These are phyloP conservation scores for Myotis daubentonii DNA, from an alignment of 2,797 vertebrate species.

Conservation along the genomic window DNA sequence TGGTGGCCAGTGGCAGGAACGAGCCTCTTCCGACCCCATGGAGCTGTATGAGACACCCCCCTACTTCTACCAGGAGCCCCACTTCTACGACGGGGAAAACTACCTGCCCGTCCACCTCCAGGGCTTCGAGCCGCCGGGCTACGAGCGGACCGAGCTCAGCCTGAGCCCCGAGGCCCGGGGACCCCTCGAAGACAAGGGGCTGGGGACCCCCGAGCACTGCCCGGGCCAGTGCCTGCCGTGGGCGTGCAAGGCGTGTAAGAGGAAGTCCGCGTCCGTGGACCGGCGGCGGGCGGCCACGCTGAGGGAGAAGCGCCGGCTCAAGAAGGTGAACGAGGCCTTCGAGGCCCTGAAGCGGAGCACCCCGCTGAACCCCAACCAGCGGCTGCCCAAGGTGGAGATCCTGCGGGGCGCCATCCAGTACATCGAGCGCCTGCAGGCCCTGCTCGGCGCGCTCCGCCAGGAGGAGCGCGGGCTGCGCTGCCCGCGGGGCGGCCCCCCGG, in stretches of 20 bases:
- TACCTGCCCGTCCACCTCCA: conserved; percentile 93
- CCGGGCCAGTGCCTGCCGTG: conserved; percentile 97
- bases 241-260: conserved; percentile 97
- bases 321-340: conserved; percentile 99
- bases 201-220: conserved; percentile 91
- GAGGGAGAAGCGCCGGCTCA: conserved; percentile 95
- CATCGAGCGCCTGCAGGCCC: conserved; percentile 96
- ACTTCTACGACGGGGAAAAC: conserved; percentile 96
- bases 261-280: conserved; percentile 96
- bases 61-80: conserved; percentile 97
- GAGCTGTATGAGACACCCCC: conserved; percentile 99
- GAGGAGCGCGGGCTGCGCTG: conserved; percentile 93
- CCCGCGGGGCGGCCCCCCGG: conserved; percentile 84
- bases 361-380: conserved; percentile 97
- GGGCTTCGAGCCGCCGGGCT: conserved; percentile 90
- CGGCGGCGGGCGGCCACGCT: conserved; percentile 94
- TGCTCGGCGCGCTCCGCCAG: conserved; percentile 97
- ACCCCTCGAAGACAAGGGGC: conserved; percentile 92
- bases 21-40: conserved; percentile 88
- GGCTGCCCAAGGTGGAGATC: conserved; percentile 99
- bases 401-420: conserved; percentile 98
- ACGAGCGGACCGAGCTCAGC: conserved; percentile 90
- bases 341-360: conserved; percentile 98
- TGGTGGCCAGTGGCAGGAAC: conserved; percentile 87
- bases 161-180: conserved; percentile 88